Base-by-base conservation (phyloP, 2,888 invertebrate genomes). In the Ochropleura leucogaster region DNA sequence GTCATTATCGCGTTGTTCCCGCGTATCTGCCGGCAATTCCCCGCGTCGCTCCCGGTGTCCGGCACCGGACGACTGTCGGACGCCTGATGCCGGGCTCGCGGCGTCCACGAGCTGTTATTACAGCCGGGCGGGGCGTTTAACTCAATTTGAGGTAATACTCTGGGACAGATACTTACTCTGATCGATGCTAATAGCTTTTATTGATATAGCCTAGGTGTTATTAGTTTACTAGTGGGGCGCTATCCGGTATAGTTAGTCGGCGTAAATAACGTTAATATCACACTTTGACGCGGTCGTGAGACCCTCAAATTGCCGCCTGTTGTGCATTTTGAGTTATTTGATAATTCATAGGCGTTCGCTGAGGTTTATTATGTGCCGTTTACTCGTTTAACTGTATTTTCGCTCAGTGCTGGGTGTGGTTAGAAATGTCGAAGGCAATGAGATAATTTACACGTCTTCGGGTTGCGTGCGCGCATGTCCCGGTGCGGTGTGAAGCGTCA, bases 101-200 rank as follows among this genome's bases (percentile, higher is more conserved):
- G 84, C 84, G 82, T 18, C 68, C 76, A 77, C 74, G 70, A 82
- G 85, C 88, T 88, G 87, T 92, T 92, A 95, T 95, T 95, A 94
- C 73, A 64, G 68, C 30, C 80, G 68, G 64, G 60, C 89, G 90
- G 89, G 90, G 89, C 92, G 93, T 93, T 95, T 95, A 95, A 92
- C 93, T 93, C 94, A 94, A 95, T 95, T 95, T 91, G 90, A 91
- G 89, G 90, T 91, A 94, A 95, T 93, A 92, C 90, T 88, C 85
- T 90, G 87, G 89, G 92, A 93, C 92, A 93, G 92, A 92, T 94
- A 94, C 93, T 94, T 93, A 94, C 90, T 81, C 91, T 95, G 96
- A 95, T 95, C 93, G 95, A 95, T 94, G 93, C 89, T 96, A 95
- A 96, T 95, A 90, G 93, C 93, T 92, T 96, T 96, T 96, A 96